phyloP scores from a whole-genome alignment of 2,113 vertebrate species.

The Bubo blakistoni region DNA sequence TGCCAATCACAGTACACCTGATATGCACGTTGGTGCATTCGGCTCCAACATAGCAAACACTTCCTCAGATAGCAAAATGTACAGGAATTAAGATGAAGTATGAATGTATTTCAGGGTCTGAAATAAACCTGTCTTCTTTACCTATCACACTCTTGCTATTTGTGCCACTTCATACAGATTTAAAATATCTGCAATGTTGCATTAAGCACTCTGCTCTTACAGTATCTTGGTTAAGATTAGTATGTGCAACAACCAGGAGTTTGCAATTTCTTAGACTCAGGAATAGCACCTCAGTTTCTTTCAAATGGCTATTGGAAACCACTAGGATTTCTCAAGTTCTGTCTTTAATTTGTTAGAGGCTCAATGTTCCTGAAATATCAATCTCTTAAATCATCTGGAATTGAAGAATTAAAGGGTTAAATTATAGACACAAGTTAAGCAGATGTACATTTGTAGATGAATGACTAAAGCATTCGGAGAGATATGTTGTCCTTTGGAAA shows the following conservation, averaged over 20 bases:
- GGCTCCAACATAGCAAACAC: neutral
- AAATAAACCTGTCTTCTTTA: neutral
- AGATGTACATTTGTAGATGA: neutral
- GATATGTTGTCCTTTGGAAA: neutral
- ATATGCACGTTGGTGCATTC: accelerated
- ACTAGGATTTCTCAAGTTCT: neutral
- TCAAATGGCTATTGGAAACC: neutral
- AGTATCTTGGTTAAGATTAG: neutral
- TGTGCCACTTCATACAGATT: neutral
- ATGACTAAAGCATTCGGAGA: neutral
- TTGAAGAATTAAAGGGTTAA: neutral
- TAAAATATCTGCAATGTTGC: neutral
- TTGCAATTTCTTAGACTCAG: neutral
- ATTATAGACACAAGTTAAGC: neutral
- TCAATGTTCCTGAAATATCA: neutral
- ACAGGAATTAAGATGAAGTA: neutral
- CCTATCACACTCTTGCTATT: neutral
- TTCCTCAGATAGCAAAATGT: neutral
- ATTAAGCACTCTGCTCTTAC: neutral
- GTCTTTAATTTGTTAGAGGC: neutral
- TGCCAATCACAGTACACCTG: neutral
- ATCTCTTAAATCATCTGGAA: neutral
- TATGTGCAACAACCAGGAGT: neutral
- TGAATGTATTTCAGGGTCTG: neutral
- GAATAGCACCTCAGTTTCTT: neutral